A percentile compares a stretch with the other conserved stretches of the same genome.
Conservation (phyloP, 1,140 invertebrate species). For the Aphaenogaster rudis region DNA sequence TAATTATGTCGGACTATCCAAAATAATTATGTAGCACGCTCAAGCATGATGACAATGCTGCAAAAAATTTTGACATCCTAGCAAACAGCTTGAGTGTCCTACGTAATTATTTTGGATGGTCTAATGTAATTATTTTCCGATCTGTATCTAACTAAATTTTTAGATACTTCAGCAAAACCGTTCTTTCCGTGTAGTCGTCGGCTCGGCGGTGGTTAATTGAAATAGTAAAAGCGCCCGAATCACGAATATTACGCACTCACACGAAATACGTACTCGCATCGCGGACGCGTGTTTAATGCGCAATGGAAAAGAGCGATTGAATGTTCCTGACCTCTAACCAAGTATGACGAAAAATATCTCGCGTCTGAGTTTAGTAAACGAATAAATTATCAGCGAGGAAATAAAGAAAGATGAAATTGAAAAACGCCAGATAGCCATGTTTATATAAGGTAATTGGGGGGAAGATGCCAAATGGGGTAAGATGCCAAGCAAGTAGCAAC, state of each 20-base stretch:
- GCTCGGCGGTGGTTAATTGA: not conserved
- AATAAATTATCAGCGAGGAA: not conserved
- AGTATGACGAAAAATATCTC: not conserved
- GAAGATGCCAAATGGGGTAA: no score
- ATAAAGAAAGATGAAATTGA: not conserved
- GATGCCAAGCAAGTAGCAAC: no score
- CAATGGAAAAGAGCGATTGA: not conserved
- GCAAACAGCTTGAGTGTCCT: no score
- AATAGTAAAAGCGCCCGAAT: not conserved
- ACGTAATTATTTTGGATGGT: no score
- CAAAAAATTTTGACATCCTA: no score
- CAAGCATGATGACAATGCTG: no score
- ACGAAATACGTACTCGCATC: not conserved
- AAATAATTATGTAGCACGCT: no score
- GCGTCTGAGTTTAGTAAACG: not conserved
- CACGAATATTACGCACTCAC: not conserved
- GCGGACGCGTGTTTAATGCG: not conserved
- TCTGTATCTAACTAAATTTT: no score
- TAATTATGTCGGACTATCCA: no score
- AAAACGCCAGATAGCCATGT: not conserved
- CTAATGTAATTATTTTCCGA: no score
- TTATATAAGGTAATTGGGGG: no score
- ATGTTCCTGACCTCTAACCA: not conserved
- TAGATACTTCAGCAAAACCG: no score
- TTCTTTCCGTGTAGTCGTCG: not conserved